Percentiles rank a stretch among this genome's conserved stretches.
These are phyloP conservation scores for Iphiclides podalirius DNA, from an alignment of 2,888 invertebrate species.

Conservation along the genomic window DNA sequence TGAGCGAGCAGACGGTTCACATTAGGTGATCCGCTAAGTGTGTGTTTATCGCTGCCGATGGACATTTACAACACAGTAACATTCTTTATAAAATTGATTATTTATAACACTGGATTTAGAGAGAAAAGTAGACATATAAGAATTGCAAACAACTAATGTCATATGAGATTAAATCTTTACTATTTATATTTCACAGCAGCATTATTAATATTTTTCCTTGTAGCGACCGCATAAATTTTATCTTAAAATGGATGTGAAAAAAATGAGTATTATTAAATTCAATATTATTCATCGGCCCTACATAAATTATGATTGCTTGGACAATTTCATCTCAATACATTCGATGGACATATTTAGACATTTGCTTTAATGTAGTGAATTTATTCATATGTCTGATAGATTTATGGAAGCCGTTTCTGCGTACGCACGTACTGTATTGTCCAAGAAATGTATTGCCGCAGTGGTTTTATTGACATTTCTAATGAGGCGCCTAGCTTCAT, in stretches of 20 bases:
- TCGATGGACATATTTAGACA: conserved; percentile 12
- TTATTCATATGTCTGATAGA: conserved; percentile 19
- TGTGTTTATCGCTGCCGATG: too few species aligned
- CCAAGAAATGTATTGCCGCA: conserved; percentile 8
- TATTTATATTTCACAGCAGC: not conserved
- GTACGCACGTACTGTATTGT: conserved; percentile 7
- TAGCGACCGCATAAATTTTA: not conserved
- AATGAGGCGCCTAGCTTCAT: conserved; percentile 32
- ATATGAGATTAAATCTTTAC: not conserved
- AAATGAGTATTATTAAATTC: not conserved
- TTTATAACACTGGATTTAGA: too few species aligned
- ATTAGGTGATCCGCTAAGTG: too few species aligned
- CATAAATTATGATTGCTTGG: not conserved
- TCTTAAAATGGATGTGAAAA: not conserved
- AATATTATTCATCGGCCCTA: not conserved
- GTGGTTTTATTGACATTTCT: conserved; percentile 15
- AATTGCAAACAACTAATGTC: too few species aligned
- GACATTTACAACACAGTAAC: too few species aligned
- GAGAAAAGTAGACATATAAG: too few species aligned
- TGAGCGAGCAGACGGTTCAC: too few species aligned
- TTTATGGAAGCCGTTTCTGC: conserved; percentile 15
- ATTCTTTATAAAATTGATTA: too few species aligned
- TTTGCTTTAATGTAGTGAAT: conserved; percentile 18
- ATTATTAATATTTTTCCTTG: not conserved
- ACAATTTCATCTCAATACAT: conserved; percentile 12